These are phyloP conservation scores for Drosophila ambigua DNA, from an alignment of 1,140 invertebrate species.

Conservation along the genomic window DNA sequence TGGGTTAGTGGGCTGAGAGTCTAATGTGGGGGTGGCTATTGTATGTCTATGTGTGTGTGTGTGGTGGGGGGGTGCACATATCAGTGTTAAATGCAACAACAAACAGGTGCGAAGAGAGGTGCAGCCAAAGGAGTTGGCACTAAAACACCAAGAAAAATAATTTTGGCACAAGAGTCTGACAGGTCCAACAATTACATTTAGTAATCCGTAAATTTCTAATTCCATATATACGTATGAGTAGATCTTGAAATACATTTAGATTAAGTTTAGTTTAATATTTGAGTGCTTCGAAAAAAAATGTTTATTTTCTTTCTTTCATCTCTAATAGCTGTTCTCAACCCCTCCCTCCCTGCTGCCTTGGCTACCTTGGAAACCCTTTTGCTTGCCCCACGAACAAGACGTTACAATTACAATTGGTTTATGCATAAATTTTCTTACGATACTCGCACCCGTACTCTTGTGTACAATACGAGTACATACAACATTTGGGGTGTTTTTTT, in stretches of 20 bases:
- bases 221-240: conserved; percentile 30
- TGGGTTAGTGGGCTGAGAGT: neutral
- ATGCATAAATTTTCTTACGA: conserved; percentile 39
- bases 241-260: conserved; percentile 37
- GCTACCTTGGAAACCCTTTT: conserved; percentile 66
- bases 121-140: conserved; percentile 66
- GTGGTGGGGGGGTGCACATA: conserved; percentile 26
- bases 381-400: conserved; percentile 31
- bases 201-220: conserved; percentile 36
- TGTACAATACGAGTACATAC: neutral
- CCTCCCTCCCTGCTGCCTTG: conserved; percentile 24
- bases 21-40: conserved; percentile 5
- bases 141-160: conserved; percentile 31
- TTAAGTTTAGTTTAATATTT: conserved; percentile 38
- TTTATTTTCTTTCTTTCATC: neutral
- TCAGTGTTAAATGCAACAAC: conserved; percentile 73
- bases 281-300: conserved; percentile 40
- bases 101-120: conserved; percentile 63
- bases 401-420: conserved; percentile 34
- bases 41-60: conserved; percentile 18
- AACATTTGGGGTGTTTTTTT: too few relatives aligned
- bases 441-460: neutral
- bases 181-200: conserved; percentile 31
- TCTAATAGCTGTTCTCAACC: conserved; percentile 11
- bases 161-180: conserved; percentile 52